These are phyloP conservation scores for Piliocolobus tephrosceles DNA, from an alignment of 2,113 vertebrate species.

Conservation along the genomic window DNA sequence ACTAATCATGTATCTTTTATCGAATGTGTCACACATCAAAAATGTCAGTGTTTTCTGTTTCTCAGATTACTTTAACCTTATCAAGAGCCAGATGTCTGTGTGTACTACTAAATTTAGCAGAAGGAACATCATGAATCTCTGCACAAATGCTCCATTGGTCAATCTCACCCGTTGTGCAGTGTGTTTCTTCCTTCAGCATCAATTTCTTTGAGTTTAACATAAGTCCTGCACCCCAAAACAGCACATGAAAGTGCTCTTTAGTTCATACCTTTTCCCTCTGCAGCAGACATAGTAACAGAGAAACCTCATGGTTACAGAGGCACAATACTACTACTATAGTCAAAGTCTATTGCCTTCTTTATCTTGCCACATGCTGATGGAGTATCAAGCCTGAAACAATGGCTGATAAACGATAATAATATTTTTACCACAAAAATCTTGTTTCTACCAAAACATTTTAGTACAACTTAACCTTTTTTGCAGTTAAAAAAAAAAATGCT, in stretches of 20 bases:
- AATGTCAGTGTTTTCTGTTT: neutral
- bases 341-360: neutral
- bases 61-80: neutral
- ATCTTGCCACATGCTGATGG: neutral
- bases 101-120: neutral
- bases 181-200: neutral
- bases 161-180: neutral
- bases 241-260: neutral
- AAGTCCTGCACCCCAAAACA: neutral
- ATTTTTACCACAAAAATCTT: neutral
- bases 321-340: neutral
- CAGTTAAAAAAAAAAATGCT: neutral
- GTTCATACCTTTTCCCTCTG: neutral
- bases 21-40: conserved; percentile 7
- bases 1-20: neutral
- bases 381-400: neutral
- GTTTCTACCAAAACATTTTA: neutral
- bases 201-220: neutral
- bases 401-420: neutral
- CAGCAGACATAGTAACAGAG: neutral
- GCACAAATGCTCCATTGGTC: neutral
- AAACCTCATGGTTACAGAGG: neutral
- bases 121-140: neutral
- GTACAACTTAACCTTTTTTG: neutral
- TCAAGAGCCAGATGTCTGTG: neutral